Evolutionary conservation across 2,888 invertebrate genomes (phyloP).

Genomic region (Hypomecis punctinalis): DNA sequence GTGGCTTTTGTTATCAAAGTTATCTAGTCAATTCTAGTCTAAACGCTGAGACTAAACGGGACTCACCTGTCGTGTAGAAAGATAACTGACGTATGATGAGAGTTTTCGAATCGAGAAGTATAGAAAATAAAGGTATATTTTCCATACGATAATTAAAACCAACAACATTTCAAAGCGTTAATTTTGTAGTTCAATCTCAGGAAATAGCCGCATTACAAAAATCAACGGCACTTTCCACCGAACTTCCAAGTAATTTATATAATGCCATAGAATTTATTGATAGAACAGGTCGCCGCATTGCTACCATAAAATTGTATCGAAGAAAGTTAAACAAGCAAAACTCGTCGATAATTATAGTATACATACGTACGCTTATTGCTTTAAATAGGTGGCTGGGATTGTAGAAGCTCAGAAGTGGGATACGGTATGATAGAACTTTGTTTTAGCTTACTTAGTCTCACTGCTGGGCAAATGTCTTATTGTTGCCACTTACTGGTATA

Average conservation of each 20-base stretch:
- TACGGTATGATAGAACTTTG: too few relatives aligned
- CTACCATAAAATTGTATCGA: constrained; percentile 55
- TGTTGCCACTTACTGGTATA: too few relatives aligned
- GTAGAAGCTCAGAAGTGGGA: constrained; percentile 14
- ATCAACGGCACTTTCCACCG: constrained; percentile 25
- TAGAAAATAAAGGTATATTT: too few relatives aligned
- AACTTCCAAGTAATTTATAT: constrained; percentile 34
- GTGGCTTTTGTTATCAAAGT: too few relatives aligned
- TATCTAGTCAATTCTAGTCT: too few relatives aligned
- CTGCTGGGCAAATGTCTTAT: too few relatives aligned
- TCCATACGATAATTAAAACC: background rate
- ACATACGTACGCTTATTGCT: constrained; percentile 50
- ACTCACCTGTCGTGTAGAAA: too few relatives aligned
- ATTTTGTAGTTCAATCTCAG: constrained; percentile 7
- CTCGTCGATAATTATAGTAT: constrained; percentile 58
- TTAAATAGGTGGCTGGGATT: constrained; percentile 34
- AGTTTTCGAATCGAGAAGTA: too few relatives aligned
- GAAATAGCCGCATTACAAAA: constrained; percentile 23
- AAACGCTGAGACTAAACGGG: too few relatives aligned
- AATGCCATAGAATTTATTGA: constrained; percentile 37
- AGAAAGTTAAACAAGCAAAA: constrained; percentile 65
- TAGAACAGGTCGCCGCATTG: constrained; percentile 23
- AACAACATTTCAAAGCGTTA: constrained; percentile 1
- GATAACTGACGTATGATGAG: too few relatives aligned
- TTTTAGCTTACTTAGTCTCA: too few relatives aligned